Evolutionary conservation across 2,888 invertebrate species (phyloP), one percentile per base, ranked within the genome.

Genomic region (Spodoptera exigua): DNA sequence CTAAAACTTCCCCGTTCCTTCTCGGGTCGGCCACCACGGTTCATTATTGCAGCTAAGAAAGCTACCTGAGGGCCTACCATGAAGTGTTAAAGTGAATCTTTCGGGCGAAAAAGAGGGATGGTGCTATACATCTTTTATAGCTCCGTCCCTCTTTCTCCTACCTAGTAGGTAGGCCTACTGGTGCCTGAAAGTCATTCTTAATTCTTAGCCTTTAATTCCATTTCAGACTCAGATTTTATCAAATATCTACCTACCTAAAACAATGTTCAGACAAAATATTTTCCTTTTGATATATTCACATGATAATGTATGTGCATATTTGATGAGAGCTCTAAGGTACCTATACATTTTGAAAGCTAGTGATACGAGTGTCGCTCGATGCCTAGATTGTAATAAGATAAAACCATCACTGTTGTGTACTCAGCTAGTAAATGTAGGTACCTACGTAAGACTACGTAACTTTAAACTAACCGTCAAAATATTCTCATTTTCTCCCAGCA

Each of bases 401-500:
- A 59, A 43, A 37, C 13, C 35, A 16, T 12, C 18, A 59, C 14
- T 41, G 41, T 41, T 51, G 27, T 27, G 7, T 27, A 16, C 35
- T 35, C 66, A 18, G 17, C 36, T 41, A 27, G 27, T 27, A n/a
- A n/a, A n/a, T n/a, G n/a, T n/a, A 27, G 27, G 27, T 27, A 27
- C 21, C 21, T 21, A 21, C 27, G 7, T 27, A 9, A 27, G 27
- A 7, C 27, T 27, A 5, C 27, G 9, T 39, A 41, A 43, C 34
- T 62, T 16, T 40, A 14, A 62, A 60, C 43, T 18, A 47, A 46
- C 49, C 4, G 9, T 49, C 37, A 16, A 47, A 43, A 39, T 34
- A 55, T 64, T 27, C 56, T 65, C 37, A 55, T 64, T 27, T 65
- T 65, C 54, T 37, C 48, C 41, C 4, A 39, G 35, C 43, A 55